Evolutionary conservation across 2,888 invertebrate species (phyloP).

Genomic region (Corbicula japonica): DNA sequence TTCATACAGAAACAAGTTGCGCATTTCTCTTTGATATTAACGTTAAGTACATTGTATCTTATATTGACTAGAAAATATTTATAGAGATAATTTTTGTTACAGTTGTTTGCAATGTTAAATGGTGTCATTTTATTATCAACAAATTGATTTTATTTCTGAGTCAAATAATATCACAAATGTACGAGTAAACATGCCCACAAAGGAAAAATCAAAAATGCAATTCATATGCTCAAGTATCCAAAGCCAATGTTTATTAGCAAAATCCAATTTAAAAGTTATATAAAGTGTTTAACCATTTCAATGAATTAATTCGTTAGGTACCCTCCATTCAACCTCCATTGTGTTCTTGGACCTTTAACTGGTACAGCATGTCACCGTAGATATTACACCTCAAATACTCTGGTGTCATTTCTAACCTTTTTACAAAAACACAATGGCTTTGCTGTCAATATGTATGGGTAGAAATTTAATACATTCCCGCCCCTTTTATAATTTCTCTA

Average conservation of each 20-base stretch:
- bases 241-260: slow-evolving; percentile 28
- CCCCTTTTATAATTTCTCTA: slow-evolving; percentile 41
- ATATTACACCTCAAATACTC: slow-evolving; percentile 22
- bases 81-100: too few species aligned
- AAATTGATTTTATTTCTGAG: slow-evolving; percentile 27
- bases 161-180: slow-evolving; percentile 26
- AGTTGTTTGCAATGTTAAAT: too few species aligned
- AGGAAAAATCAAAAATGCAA: slow-evolving; percentile 41
- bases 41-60: too few species aligned
- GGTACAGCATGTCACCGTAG: slow-evolving; percentile 46
- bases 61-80: too few species aligned
- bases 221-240: slow-evolving; percentile 38
- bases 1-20: too few species aligned
- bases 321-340: slow-evolving; percentile 22
- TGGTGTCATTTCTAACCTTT: slow-evolving; percentile 61
- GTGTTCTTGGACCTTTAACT: slow-evolving; percentile 26
- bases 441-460: slow-evolving; percentile 54
- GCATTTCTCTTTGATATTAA: too few species aligned
- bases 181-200: slow-evolving; percentile 20
- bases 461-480: slow-evolving; percentile 56
- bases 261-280: slow-evolving; percentile 47
- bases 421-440: slow-evolving; percentile 51
- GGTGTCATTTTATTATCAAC: neutral
- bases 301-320: slow-evolving; percentile 24
- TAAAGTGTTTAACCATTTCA: slow-evolving; percentile 43